Percentiles rank a stretch among this genome's conserved stretches.
Evolutionary conservation across 2,888 invertebrate species (phyloP).

Genomic region (Shargacucullia verbasci): DNA sequence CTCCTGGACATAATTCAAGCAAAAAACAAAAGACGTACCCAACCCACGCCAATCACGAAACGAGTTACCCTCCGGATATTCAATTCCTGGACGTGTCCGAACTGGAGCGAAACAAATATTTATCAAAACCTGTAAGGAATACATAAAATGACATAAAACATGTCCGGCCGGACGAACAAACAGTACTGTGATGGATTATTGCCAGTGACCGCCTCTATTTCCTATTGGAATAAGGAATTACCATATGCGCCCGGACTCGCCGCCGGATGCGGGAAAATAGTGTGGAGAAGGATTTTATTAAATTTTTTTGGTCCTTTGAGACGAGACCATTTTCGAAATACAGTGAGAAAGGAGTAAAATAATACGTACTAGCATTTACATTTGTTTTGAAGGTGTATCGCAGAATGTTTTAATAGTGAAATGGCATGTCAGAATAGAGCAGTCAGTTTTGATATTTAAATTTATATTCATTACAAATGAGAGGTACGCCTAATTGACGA

Average conservation of each 20-base stretch:
- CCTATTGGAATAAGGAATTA: constrained; percentile 89
- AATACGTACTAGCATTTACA: too few relatives aligned
- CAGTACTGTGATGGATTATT: constrained; percentile 86
- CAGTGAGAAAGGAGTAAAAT: too few relatives aligned
- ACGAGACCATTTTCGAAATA: neutral
- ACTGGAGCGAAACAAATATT: constrained; percentile 86
- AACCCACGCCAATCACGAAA: constrained; percentile 80
- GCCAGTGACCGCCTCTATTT: constrained; percentile 88
- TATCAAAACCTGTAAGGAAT: constrained; percentile 89
- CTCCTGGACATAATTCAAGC: constrained; percentile 55
- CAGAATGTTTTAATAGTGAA: too few relatives aligned
- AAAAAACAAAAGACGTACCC: constrained; percentile 61
- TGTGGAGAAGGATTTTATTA: constrained; percentile 65
- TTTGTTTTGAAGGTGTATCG: too few relatives aligned
- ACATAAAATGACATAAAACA: constrained; percentile 87
- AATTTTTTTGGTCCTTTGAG: constrained; percentile 1
- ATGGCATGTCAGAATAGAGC: too few relatives aligned
- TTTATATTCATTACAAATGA: too few relatives aligned
- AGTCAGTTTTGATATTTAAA: too few relatives aligned
- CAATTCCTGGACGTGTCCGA: constrained; percentile 86
- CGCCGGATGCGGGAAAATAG: constrained; percentile 40
- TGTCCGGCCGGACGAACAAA: constrained; percentile 80
- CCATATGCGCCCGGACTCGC: constrained; percentile 85
- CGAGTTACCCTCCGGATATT: constrained; percentile 83
- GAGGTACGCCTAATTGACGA: too few relatives aligned